Evolutionary conservation across 2,113 vertebrate species (phyloP).

Genomic region (Ceratotherium simum): DNA sequence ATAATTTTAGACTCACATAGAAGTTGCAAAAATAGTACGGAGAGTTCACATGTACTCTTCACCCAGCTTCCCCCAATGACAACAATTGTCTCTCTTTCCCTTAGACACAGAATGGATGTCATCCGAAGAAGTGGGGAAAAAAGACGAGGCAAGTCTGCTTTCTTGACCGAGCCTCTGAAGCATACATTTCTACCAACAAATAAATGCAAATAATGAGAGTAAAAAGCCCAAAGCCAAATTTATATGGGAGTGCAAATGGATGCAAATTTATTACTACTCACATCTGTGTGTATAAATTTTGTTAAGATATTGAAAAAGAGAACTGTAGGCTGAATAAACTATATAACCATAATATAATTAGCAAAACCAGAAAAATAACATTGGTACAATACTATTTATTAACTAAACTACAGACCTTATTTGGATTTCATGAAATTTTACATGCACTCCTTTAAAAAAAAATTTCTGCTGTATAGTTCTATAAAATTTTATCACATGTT

Average conservation of each 20-base stretch:
- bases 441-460: neutral
- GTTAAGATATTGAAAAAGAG: neutral
- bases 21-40: neutral
- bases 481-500: neutral
- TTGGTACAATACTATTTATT: neutral
- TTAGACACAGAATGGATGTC: neutral
- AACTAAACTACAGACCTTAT: neutral
- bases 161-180: neutral
- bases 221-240: slow-evolving; percentile 18
- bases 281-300: slow-evolving; percentile 8
- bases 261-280: slow-evolving; percentile 51
- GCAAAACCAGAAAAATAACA: neutral
- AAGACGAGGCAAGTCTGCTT: neutral
- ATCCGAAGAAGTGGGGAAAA: neutral
- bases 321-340: neutral
- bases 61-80: neutral
- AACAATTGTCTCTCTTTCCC: neutral
- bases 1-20: neutral
- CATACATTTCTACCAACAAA: neutral
- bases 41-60: neutral
- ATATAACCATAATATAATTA: neutral
- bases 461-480: neutral
- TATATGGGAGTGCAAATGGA: neutral
- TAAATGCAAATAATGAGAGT: neutral
- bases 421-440: slow-evolving; percentile 15